These are phyloP conservation scores for Pachyuromys duprasi DNA, from an alignment of 2,797 vertebrate genomes.

Conservation along the genomic window DNA sequence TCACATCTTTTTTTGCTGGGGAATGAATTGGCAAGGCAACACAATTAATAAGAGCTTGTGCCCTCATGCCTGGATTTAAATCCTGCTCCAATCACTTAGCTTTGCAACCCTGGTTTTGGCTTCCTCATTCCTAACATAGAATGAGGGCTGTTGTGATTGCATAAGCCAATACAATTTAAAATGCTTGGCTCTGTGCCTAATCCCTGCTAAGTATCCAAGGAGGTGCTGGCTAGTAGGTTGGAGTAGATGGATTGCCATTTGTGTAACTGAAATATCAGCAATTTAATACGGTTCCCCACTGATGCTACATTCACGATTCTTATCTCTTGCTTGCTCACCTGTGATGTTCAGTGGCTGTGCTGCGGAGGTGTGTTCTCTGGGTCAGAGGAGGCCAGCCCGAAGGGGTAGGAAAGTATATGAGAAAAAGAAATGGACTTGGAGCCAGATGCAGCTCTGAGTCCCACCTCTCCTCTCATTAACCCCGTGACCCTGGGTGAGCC, in stretches of 20 bases:
- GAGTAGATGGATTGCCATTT: constrained; percentile 40
- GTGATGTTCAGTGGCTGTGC: not conserved
- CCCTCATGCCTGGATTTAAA: constrained; percentile 35
- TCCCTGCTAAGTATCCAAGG: constrained; percentile 8
- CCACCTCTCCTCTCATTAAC: constrained; percentile 76
- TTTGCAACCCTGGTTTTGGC: not conserved
- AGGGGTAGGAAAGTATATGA: constrained; percentile 27
- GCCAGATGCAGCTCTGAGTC: constrained; percentile 59
- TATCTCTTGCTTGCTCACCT: constrained; percentile 5
- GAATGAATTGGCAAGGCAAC: not conserved
- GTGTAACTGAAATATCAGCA: constrained; percentile 3
- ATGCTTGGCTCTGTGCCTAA: constrained; percentile 39
- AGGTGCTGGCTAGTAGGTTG: constrained; percentile 20
- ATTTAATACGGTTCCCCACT: not conserved
- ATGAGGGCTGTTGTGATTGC: not conserved
- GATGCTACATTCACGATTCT: not conserved
- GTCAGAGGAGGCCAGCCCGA: constrained; percentile 44
- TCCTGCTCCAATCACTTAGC: not conserved
- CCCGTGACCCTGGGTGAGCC: constrained; percentile 74
- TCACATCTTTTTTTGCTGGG: not conserved
- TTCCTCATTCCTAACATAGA: constrained; percentile 59
- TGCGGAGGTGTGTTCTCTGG: not conserved
- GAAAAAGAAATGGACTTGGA: constrained; percentile 67
- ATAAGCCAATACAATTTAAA: constrained; percentile 19
- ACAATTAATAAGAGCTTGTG: not conserved